Conservation (phyloP, 2,797 vertebrate genomes). For the Propithecus deckenii region DNA sequence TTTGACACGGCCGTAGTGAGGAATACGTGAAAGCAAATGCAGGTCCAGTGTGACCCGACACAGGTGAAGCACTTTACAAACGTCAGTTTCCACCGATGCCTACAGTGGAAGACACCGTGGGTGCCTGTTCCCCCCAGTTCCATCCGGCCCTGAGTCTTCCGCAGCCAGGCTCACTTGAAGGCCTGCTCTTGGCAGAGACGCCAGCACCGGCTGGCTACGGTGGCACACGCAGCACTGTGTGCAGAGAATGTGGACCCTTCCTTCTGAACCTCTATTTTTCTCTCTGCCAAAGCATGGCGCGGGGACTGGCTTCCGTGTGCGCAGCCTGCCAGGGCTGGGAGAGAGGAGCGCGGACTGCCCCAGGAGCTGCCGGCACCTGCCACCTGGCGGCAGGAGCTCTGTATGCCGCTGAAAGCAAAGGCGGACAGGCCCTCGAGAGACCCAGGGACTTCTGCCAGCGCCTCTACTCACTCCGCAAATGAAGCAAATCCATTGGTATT, state of each 20-base stretch:
- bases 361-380: not conserved
- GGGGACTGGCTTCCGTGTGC: not conserved
- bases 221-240: accelerated
- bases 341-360: accelerated
- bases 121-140: accelerated
- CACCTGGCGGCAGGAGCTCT: not conserved
- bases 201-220: accelerated
- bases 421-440: not conserved
- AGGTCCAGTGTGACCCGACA: not conserved
- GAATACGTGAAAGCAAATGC: accelerated
- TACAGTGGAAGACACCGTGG: accelerated
- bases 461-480: not conserved
- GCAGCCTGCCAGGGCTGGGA: not conserved
- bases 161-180: not conserved
- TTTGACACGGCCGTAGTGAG: not conserved
- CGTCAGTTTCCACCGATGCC: not conserved
- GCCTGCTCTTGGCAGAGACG: not conserved
- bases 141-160: accelerated
- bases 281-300: not conserved
- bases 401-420: not conserved
- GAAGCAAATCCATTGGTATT: not conserved
- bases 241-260: not conserved
- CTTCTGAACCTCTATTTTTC: not conserved
- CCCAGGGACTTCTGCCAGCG: not conserved
- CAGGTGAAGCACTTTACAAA: not conserved